Conservation (phyloP, 1,140 invertebrate species). For the Conus ventricosus region DNA sequence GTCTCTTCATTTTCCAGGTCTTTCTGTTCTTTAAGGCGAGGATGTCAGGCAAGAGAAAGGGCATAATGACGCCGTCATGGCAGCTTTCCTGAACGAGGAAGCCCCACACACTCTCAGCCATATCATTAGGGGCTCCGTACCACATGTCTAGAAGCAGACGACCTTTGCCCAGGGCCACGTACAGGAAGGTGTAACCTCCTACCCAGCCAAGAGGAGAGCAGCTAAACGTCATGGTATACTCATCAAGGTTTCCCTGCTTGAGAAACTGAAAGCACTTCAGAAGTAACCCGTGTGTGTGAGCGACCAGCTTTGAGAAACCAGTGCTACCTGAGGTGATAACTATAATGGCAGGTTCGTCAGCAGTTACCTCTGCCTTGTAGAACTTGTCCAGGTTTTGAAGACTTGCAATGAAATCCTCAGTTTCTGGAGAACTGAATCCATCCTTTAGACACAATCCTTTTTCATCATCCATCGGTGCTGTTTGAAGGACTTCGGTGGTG, state of each 20-base stretch:
- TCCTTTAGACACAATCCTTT: not conserved
- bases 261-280: not conserved
- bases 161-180: not conserved
- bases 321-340: constrained; percentile 35
- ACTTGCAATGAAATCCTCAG: not conserved
- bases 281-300: not conserved
- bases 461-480: not conserved
- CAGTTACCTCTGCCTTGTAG: not conserved
- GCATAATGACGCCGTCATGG: not conserved
- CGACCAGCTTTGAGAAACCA: constrained; percentile 26
- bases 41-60: not conserved
- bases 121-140: not conserved
- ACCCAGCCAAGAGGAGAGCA: constrained; percentile 14
- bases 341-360: not conserved
- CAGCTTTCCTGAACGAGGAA: not conserved
- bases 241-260: not conserved
- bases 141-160: not conserved
- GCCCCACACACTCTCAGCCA: not conserved
- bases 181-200: not conserved
- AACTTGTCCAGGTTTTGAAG: not conserved
- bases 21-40: not conserved
- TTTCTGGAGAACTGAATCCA: not conserved
- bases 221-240: not conserved
- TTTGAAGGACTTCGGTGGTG: not conserved
- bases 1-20: not conserved